Evolutionary conservation across 2,113 vertebrate species (phyloP).

Genomic region (Scalopus aquaticus): DNA sequence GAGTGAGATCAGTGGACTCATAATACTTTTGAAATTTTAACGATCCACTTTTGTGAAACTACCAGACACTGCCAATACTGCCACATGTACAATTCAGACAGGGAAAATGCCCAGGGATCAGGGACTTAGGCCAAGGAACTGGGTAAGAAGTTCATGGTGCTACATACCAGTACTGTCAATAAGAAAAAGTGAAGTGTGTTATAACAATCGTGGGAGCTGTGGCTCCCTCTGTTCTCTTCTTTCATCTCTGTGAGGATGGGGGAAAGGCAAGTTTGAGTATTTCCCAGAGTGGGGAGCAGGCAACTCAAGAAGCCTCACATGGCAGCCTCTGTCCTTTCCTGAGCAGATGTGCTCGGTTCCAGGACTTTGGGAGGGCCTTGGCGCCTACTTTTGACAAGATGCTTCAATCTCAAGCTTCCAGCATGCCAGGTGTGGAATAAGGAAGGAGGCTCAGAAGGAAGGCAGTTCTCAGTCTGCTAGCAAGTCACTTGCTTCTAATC

Average conservation of each 20-base stretch:
- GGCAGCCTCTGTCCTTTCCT: not conserved
- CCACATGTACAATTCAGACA: not conserved
- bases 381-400: not conserved
- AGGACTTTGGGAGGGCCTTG: not conserved
- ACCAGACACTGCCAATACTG: too few relatives aligned
- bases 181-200: not conserved
- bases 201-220: not conserved
- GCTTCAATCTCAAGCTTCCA: not conserved
- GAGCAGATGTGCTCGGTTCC: not conserved
- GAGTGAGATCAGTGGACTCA: not conserved
- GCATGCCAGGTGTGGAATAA: not conserved
- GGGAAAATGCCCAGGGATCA: not conserved
- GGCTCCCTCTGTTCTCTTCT: not conserved
- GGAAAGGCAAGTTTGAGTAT: not conserved
- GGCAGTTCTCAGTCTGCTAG: not conserved
- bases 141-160: not conserved
- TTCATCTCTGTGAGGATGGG: not conserved
- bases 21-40: not conserved
- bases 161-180: not conserved
- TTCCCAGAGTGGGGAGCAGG: not conserved
- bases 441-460: not conserved
- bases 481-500: not conserved
- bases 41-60: not conserved
- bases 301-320: not conserved
- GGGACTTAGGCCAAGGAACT: not conserved